Evolutionary conservation across 1,140 invertebrate genomes (phyloP).

Genomic region (Conus betulinus): DNA sequence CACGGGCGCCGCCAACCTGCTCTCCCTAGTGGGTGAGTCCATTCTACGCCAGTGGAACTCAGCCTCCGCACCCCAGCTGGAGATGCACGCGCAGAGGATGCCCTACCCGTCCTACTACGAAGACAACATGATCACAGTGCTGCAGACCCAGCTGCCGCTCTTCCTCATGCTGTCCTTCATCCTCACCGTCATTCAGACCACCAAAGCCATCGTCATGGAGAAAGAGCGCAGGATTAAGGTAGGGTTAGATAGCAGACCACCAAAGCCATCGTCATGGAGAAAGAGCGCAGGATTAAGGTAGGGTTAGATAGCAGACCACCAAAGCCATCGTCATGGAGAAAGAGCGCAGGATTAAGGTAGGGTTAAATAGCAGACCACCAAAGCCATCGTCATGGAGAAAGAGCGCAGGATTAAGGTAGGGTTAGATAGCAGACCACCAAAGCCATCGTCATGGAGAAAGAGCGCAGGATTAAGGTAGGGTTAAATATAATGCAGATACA

Average conservation of each 20-base stretch:
- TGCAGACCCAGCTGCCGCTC: slow-evolving; percentile 73
- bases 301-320: slow-evolving; percentile 57
- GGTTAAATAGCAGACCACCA: slow-evolving; percentile 62
- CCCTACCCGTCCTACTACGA: slow-evolving; percentile 67
- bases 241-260: slow-evolving; percentile 58
- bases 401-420: slow-evolving; percentile 72
- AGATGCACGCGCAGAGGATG: slow-evolving; percentile 78
- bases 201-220: slow-evolving; percentile 57
- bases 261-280: slow-evolving; percentile 59
- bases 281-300: slow-evolving; percentile 73
- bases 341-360: slow-evolving; percentile 72
- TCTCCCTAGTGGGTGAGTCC: slow-evolving; percentile 80
- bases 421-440: too few relatives aligned
- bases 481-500: too few relatives aligned
- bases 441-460: too few relatives aligned
- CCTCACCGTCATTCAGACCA: slow-evolving; percentile 64
- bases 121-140: slow-evolving; percentile 56
- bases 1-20: slow-evolving; percentile 83
- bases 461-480: too few relatives aligned
- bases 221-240: slow-evolving; percentile 74
- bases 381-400: slow-evolving; percentile 60
- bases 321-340: slow-evolving; percentile 63
- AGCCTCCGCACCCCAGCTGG: slow-evolving; percentile 4
- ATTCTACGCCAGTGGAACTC: slow-evolving; percentile 75
- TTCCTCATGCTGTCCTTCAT: slow-evolving; percentile 83